Evolutionary conservation across 2,888 invertebrate genomes (phyloP), one percentile per base, ranked within the genome.

Genomic region (Acanthopleura granulata): DNA sequence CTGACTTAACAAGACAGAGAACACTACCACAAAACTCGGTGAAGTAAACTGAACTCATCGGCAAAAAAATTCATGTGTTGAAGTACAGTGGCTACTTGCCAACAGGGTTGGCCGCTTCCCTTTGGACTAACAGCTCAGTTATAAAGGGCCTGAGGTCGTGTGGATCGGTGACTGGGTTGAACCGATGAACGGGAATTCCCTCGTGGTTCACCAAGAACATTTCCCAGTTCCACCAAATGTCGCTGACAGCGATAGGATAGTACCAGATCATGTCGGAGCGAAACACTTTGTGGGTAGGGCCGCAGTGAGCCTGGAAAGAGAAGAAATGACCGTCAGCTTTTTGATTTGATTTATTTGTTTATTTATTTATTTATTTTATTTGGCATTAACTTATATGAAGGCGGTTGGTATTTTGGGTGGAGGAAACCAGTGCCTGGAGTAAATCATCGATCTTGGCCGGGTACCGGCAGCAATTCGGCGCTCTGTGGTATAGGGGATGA

Each of bases 181-280:
- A 78, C 12, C 82, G 61, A 25, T 71, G 72, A 49, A 78, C 69
- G 14, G 79, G 77, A 25, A 57, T n/a, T 74, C 86, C 76, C 49
- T 74, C 51, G 74, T 50, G 77, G 72, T 79, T 78, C 15, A 85
- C 79, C 11, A 86, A 79, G 75, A 86, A 86, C n/a, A 81, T 82
- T 76, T 86, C 86, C 77, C 82, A 86, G 80, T 86, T 86, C 86
- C 86, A 86, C 40, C 80, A 76, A 14, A 86, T 80, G 72, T 86
- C 86, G 51, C 80, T 80, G 49, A 82, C 82, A 22, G 76, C 75
- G 72, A 83, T 75, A 0, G 85, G 85, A 1, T 76, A 72, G 77
- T 86, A 86, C 74, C 80, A 81, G 18, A 85, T 76, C 71, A 49
- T 14, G 72, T 72, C 57, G 25, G 40, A 40, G 11, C 75, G 66